A percentile compares a stretch with the other conserved stretches of the same genome.
These are phyloP conservation scores for Ceyx margarethae DNA, from an alignment of 2,113 vertebrate species.

Conservation along the genomic window DNA sequence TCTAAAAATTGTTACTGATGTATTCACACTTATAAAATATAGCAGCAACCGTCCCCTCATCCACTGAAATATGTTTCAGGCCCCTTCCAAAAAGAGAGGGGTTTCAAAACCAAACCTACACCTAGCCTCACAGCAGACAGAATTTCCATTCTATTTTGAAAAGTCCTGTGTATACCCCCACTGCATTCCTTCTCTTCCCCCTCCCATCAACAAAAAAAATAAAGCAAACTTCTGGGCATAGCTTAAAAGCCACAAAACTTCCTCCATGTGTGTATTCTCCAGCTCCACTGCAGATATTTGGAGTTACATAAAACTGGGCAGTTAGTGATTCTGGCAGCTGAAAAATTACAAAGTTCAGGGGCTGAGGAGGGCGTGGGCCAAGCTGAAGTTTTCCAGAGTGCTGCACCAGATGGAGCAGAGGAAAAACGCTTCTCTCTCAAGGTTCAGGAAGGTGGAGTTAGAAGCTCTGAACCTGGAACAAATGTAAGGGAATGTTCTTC, in stretches of 20 bases:
- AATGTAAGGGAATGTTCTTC: conserved; percentile 56
- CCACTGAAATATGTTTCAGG: background rate
- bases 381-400: conserved; percentile 62
- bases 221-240: conserved; percentile 27
- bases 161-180: background rate
- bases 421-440: conserved; percentile 27
- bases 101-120: conserved; percentile 58
- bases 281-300: conserved; percentile 50
- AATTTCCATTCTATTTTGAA: conserved; percentile 27
- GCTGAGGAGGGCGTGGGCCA: conserved; percentile 15
- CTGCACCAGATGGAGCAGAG: conserved; percentile 47
- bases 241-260: conserved; percentile 53
- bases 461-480: conserved; percentile 38
- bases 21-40: conserved; percentile 49
- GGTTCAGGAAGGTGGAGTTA: conserved; percentile 40
- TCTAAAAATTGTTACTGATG: conserved; percentile 40
- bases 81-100: conserved; percentile 20
- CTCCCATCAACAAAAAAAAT: background rate
- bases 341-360: conserved; percentile 66
- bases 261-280: conserved; percentile 42
- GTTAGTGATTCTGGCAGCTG: conserved; percentile 58
- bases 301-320: conserved; percentile 63
- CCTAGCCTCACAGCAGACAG: background rate
- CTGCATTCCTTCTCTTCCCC: background rate
- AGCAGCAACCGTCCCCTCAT: background rate